phyloP scores from a whole-genome alignment of 2,888 invertebrate species.

The Trissoscelio sp. region DNA sequence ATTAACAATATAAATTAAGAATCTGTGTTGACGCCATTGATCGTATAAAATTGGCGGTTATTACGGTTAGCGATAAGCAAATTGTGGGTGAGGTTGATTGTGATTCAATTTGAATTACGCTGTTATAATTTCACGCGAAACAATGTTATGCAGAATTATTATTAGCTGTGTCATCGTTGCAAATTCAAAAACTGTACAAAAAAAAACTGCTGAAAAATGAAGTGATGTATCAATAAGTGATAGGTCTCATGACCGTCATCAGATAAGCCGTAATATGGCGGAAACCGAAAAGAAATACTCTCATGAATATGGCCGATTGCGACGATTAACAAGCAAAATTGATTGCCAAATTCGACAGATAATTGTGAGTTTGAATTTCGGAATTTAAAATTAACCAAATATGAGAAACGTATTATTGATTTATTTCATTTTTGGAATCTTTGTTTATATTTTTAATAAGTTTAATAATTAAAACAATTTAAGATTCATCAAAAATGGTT shows the following conservation, averaged over 20 bases:
- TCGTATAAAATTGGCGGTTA: slow-evolving; percentile 11
- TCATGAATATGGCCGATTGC: slow-evolving; percentile 88
- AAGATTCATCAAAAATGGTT: too few relatives aligned
- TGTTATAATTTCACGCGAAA: slow-evolving; percentile 30
- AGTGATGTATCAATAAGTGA: slow-evolving; percentile 13
- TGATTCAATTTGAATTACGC: slow-evolving; percentile 44
- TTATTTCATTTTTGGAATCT: too few relatives aligned
- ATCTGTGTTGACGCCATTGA: slow-evolving; percentile 26
- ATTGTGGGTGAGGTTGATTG: slow-evolving; percentile 37
- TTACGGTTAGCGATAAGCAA: slow-evolving; percentile 22
- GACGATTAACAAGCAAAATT: slow-evolving; percentile 86
- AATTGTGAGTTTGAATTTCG: slow-evolving; percentile 85
- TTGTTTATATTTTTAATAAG: too few relatives aligned
- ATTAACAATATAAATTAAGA: slow-evolving; percentile 1
- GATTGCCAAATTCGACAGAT: slow-evolving; percentile 88
- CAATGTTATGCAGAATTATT: slow-evolving; percentile 6
- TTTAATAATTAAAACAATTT: too few relatives aligned
- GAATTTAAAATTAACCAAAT: too few relatives aligned
- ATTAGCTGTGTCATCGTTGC: neutral
- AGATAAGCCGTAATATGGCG: slow-evolving; percentile 73
- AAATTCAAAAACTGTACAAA: neutral
- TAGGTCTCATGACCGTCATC: neutral
- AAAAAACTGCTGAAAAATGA: neutral
- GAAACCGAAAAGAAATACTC: slow-evolving; percentile 85
- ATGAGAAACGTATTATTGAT: too few relatives aligned